phyloP scores from a whole-genome alignment of 2,888 invertebrate genomes.

The Lysandra coridon region DNA sequence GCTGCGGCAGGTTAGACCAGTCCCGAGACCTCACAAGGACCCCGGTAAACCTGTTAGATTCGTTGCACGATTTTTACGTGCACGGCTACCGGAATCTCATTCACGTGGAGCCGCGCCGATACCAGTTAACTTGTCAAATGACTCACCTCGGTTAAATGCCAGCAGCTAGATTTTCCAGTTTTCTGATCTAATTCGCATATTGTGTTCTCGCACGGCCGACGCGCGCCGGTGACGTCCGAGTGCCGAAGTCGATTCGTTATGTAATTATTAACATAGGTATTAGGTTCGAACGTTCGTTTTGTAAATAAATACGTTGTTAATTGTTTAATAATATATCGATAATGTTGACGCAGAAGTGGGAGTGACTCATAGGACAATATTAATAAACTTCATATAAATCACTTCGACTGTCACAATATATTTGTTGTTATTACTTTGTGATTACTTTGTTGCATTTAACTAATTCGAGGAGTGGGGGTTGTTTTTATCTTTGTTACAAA shows the following conservation, averaged over 20 bases:
- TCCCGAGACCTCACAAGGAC: conserved; percentile 80
- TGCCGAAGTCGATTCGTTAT: conserved; percentile 18
- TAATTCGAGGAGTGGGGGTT: not conserved
- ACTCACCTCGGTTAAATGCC: conserved; percentile 76
- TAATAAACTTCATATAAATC: conserved; percentile 17
- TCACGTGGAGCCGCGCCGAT: conserved; percentile 67
- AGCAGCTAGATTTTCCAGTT: conserved; percentile 79
- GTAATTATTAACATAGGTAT: conserved; percentile 15
- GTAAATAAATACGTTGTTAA: conserved; percentile 11
- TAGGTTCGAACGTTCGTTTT: conserved; percentile 11
- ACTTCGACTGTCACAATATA: not conserved
- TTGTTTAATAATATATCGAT: not conserved
- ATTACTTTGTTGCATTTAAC: conserved; percentile 7
- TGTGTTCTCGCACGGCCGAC: conserved; percentile 52
- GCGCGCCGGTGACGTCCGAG: conserved; percentile 20
- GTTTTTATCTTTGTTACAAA: not conserved
- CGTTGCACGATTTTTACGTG: conserved; percentile 81
- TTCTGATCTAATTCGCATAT: conserved; percentile 73
- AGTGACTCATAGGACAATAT: not conserved
- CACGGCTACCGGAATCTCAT: conserved; percentile 80
- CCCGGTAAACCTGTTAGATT: conserved; percentile 81
- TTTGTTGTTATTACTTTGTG: not conserved
- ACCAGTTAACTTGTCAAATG: conserved; percentile 79
- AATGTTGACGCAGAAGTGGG: not conserved
- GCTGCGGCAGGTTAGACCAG: conserved; percentile 78